Evolutionary conservation across 2,888 invertebrate genomes (phyloP), one percentile per base, ranked within the genome.

Genomic region (Hirtodrosophila confusa): DNA sequence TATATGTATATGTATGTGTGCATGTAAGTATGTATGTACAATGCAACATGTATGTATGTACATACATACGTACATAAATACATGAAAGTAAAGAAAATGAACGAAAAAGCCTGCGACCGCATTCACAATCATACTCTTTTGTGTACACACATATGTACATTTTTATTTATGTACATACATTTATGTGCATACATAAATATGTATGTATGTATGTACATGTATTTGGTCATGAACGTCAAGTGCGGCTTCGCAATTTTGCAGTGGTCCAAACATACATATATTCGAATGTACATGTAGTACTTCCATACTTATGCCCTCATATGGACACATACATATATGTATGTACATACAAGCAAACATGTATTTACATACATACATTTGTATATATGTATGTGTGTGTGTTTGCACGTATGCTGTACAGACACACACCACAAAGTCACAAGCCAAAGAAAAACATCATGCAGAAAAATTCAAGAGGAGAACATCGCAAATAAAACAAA

Each of bases 401-500:
- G 33, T 50, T 11, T 37, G 39, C 44, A 58, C 41, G 57, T 33
- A 53, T 51, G 45, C 31, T 29, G 45, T 24, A 47, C 67, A 67
- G 56, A 50, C 45, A 62, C 56, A 62, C 57, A 69, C 70, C 75
- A 73, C 69, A 70, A 74, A 72, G 75, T 73, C 75, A 69, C 70
- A 69, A 60, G 60, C 60, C 75, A 75, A 74, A 74, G 76, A 71
- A 74, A 74, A 75, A 70, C 56, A 74, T 75, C 66, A 67, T 64
- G 64, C 64, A 65, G 62, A 67, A 68, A 66, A 77, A 76, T 62
- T 66, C 60, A 73, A 66, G 77, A 66, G 73, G 74, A 69, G 78
- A 70, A 67, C 62, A 70, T 78, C 57, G 56, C 76, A 73, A 73
- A 73, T 76, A 73, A 73, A 71, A 76, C 72, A 73, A 73, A 73